Conservation (phyloP, 1,140 invertebrate species). For the Berghia stephanieae region DNA sequence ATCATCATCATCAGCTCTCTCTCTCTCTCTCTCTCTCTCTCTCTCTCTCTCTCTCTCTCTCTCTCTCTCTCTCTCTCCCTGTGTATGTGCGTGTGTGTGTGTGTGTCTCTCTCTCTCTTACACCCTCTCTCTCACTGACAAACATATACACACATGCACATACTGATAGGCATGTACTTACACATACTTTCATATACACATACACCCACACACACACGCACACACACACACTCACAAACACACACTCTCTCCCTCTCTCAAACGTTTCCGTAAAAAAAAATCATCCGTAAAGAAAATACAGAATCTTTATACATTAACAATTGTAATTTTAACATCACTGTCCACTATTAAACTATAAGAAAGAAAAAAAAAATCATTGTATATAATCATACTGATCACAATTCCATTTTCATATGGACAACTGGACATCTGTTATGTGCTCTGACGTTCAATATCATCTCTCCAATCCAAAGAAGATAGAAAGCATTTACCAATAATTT, state of each 20-base stretch:
- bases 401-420: neutral
- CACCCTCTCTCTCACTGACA: neutral
- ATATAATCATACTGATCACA: neutral
- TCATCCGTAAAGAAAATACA: neutral
- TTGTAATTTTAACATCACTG: neutral
- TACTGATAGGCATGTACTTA: neutral
- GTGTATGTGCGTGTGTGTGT: too few relatives aligned
- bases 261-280: neutral
- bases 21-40: neutral
- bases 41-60: neutral
- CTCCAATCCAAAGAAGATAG: too few relatives aligned
- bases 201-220: slow-evolving; percentile 11
- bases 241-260: neutral
- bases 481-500: too few relatives aligned
- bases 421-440: too few relatives aligned
- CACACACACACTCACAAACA: neutral
- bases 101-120: neutral
- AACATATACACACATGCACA: neutral
- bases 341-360: neutral
- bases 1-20: neutral
- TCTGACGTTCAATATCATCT: too few relatives aligned
- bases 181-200: neutral
- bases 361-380: neutral
- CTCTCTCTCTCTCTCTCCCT: neutral
- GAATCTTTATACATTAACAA: neutral